Conservation (phyloP, 2,113 vertebrate species). For the Dicentrarchus labrax region DNA sequence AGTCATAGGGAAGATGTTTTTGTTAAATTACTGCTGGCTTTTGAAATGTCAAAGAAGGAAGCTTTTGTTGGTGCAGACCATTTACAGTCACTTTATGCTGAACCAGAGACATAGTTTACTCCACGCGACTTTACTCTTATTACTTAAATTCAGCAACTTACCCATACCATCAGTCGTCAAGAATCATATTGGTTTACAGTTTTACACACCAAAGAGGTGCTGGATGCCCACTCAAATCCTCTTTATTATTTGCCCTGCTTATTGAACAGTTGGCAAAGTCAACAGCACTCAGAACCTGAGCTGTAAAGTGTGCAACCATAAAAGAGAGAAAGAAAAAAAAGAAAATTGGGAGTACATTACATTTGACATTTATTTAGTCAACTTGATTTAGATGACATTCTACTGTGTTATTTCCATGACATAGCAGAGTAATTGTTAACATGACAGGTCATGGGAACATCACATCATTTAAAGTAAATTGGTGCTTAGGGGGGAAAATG, state of each 20-base stretch:
- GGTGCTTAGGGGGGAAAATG: background rate
- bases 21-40: background rate
- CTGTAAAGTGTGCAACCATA: background rate
- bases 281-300: no score
- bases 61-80: background rate
- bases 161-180: background rate
- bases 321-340: background rate
- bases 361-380: background rate
- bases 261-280: no score
- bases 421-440: slow-evolving; percentile 1
- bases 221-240: background rate
- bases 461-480: background rate
- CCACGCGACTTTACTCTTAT: background rate
- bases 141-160: background rate
- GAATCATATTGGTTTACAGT: background rate
- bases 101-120: background rate
- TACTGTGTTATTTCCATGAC: background rate
- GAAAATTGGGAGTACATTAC: background rate
- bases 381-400: background rate
- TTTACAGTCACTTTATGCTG: slow-evolving; percentile 3
- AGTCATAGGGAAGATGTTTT: slow-evolving; percentile 4
- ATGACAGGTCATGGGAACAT: background rate
- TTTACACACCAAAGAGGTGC: no score
- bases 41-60: background rate
- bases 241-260: background rate